Evolutionary conservation across 2,113 vertebrate species (phyloP).

Genomic region (Sceloporus undulatus): DNA sequence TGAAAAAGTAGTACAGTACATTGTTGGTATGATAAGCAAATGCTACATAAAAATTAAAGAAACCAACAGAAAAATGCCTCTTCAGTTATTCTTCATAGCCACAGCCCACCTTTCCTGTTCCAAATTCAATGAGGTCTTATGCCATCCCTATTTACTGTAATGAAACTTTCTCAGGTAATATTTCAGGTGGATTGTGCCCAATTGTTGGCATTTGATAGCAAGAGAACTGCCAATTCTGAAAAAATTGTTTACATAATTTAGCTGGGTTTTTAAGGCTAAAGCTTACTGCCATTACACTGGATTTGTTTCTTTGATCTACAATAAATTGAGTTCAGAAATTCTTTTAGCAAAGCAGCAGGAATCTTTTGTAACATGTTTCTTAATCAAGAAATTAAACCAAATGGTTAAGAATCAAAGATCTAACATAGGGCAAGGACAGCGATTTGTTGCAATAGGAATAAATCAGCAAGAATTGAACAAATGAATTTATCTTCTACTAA

Average conservation of each 20-base stretch:
- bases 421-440: background rate
- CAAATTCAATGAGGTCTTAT: no score
- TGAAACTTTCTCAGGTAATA: background rate
- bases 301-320: slow-evolving; percentile 1
- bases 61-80: background rate
- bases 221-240: background rate
- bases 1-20: background rate
- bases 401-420: background rate
- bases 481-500: background rate
- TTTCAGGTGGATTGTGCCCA: background rate
- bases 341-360: background rate
- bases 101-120: background rate
- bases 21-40: background rate
- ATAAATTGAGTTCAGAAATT: background rate
- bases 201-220: background rate
- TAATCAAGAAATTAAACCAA: background rate
- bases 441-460: background rate
- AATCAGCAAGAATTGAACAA: background rate
- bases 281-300: background rate
- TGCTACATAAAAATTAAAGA: background rate
- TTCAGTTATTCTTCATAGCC: background rate
- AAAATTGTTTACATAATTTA: slow-evolving; percentile 10
- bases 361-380: background rate
- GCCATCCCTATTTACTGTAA: background rate
- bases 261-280: background rate